These are phyloP conservation scores for Hiodon tergisus DNA, from an alignment of 2,113 vertebrate genomes.

Conservation along the genomic window DNA sequence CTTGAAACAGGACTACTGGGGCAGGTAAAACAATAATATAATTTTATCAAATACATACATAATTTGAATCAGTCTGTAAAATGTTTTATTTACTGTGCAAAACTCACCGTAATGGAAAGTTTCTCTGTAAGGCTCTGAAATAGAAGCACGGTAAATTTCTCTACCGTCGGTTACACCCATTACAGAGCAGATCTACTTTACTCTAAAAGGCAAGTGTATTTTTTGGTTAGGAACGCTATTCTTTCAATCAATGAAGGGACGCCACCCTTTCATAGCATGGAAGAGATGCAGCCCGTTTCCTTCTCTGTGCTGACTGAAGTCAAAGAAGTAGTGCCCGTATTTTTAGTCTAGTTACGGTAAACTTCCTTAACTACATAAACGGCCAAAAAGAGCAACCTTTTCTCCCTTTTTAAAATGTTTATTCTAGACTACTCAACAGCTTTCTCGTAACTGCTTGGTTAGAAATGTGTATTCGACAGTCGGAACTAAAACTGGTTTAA, in stretches of 20 bases:
- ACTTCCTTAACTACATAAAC: not conserved
- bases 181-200: not conserved
- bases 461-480: not conserved
- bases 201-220: not conserved
- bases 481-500: not conserved
- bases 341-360: not conserved
- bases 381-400: not conserved
- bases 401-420: not conserved
- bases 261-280: not conserved
- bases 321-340: not conserved
- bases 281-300: not conserved
- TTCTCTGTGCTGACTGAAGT: not conserved
- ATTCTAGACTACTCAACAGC: too few relatives aligned
- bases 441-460: conserved; percentile 5
- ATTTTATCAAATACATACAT: not conserved
- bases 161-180: not conserved
- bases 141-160: conserved; percentile 18
- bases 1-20: not conserved
- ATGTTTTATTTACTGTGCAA: not conserved
- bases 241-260: conserved; percentile 1
- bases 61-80: conserved; percentile 3
- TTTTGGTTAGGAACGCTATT: conserved; percentile 1
- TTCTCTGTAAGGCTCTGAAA: conserved; percentile 7
- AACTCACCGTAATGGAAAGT: not conserved
- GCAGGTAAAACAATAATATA: conserved; percentile 11